phyloP scores from a whole-genome alignment of 2,888 invertebrate genomes.

The Subacronicta megacephala region DNA sequence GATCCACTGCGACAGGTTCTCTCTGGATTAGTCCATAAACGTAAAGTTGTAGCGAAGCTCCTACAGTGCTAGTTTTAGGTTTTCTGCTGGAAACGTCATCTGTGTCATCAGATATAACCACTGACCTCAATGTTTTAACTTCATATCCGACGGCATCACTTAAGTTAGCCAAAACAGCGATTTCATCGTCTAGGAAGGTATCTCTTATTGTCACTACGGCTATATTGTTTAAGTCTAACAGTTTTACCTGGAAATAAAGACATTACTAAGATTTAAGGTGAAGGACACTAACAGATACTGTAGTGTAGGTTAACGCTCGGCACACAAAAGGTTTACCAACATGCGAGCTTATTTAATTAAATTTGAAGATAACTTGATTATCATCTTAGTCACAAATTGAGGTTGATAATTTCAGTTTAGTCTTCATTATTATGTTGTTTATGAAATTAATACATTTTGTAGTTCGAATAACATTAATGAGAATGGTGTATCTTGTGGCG shows the following conservation, averaged over 20 bases:
- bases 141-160: conserved; percentile 76
- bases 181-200: conserved; percentile 80
- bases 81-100: conserved; percentile 58
- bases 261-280: conserved; percentile 25
- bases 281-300: conserved; percentile 24
- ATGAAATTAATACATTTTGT: conserved; percentile 22
- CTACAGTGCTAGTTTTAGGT: conserved; percentile 55
- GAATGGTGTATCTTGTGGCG: conserved; percentile 23
- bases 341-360: conserved; percentile 16
- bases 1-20: conserved; percentile 73
- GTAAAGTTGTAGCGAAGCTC: conserved; percentile 74
- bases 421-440: conserved; percentile 10
- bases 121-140: conserved; percentile 78
- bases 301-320: conserved; percentile 55
- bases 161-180: conserved; percentile 67
- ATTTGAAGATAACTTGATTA: conserved; percentile 14
- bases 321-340: conserved; percentile 31
- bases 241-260: conserved; percentile 79
- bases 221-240: conserved; percentile 78
- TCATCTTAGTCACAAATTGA: background rate
- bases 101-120: conserved; percentile 71
- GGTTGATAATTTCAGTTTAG: conserved; percentile 2
- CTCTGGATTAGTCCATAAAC: conserved; percentile 76
- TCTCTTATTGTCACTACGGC: conserved; percentile 78
- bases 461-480: conserved; percentile 19